Evolutionary conservation across 1,140 invertebrate genomes (phyloP), one percentile per base, ranked within the genome.

Genomic region (Penaeus chinensis): DNA sequence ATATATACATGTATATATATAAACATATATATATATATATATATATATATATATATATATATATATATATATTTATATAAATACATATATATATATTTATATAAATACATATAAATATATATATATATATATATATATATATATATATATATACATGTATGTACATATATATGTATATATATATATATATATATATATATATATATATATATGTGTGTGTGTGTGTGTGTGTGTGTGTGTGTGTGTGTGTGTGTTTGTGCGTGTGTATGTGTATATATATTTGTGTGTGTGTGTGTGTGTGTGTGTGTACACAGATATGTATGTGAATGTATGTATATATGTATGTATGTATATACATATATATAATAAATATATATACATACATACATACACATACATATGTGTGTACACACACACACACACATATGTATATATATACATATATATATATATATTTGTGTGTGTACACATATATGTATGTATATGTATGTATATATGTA

Each of bases 81-180:
- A 71, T 32, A 71, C 16, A 71, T 32, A 71, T 32, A 71, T n/a
- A n/a, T n/a, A 71, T n/a, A 71, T n/a, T 24, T 71, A 71, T 71
- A 22, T 71, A 22, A 24, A 22, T 71, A 8, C 24, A 22, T 71
- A 8, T 71, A 22, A 24, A 71, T 71, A 71, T 71, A 71, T 71
- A 71, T n/a, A 71, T 71, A 71, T 71, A 71, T 71, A 71, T n/a
- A 71, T n/a, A 71, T 71, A 71, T 71, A 71, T 71, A 71, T n/a
- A 71, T 71, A n/a, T n/a, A 71, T 71, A 71, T 71, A 69, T 69
- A 69, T 69, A 69, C 22, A 69, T 69, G 4, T 69, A 69, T 69
- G 22, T 69, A 69, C 22, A 69, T 69, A 69, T 69, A 69, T 69
- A 69, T 69, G 22, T 69, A 69, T 69, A 69, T 69, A 71, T 71